Conservation (phyloP, 1,140 invertebrate genomes). For the Paracyclopina nana region DNA sequence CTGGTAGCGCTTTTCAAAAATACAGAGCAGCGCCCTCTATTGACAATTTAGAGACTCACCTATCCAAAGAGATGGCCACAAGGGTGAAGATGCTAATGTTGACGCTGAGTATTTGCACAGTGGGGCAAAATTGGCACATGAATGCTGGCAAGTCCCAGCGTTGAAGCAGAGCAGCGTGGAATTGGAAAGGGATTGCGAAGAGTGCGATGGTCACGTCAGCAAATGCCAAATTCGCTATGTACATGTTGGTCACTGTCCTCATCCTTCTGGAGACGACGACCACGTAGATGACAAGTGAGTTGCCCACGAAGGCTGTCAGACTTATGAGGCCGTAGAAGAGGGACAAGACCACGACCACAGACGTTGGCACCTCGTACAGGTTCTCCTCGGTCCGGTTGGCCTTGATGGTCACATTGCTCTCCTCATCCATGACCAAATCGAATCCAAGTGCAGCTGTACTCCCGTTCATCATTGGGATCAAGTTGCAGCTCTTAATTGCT, state of each 20-base stretch:
- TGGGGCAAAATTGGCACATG: conserved; percentile 61
- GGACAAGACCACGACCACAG: conserved; percentile 47
- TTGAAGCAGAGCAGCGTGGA: conserved; percentile 57
- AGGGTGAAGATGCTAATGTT: conserved; percentile 62
- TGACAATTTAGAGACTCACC: too few species aligned
- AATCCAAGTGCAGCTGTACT: too few species aligned
- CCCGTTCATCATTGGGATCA: too few species aligned
- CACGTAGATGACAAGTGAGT: conserved; percentile 57
- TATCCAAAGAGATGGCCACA: conserved; percentile 53
- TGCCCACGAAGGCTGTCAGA: conserved; percentile 52
- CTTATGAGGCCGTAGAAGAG: conserved; percentile 60
- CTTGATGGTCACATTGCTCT: too few species aligned
- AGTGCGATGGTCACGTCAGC: conserved; percentile 56
- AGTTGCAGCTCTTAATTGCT: too few species aligned
- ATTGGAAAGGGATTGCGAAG: conserved; percentile 58
- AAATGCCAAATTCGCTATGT: conserved; percentile 53
- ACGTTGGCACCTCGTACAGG: conserved; percentile 47
- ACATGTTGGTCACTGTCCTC: conserved; percentile 51
- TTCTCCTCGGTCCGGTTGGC: too few species aligned
- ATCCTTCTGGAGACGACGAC: conserved; percentile 38
- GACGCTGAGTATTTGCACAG: conserved; percentile 49
- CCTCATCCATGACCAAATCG: too few species aligned
- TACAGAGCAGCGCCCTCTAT: too few species aligned
- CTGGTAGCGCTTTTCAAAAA: too few species aligned
- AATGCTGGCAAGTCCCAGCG: conserved; percentile 58